Evolutionary conservation across 2,113 vertebrate genomes (phyloP), one percentile per base, ranked within the genome.

Genomic region (Rousettus leschenaultii): DNA sequence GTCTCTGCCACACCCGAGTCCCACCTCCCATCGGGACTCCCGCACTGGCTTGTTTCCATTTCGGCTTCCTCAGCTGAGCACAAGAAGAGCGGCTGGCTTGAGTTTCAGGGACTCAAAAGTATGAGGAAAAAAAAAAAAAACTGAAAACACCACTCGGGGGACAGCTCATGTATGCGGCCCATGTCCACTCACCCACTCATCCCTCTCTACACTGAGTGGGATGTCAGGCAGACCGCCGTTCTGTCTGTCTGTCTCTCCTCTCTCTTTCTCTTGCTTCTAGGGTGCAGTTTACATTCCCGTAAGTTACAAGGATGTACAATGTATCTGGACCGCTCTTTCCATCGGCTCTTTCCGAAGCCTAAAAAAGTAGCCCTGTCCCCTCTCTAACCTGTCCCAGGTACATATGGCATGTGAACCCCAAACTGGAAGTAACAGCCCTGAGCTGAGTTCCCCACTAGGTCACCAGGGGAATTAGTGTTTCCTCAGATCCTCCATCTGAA

Each of bases 191-290:
- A 7, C 38, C 5, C 55, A 40, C 40, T 40, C 40, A 40, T 40
- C 40, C 40, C 40, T 4, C 40, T 0, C 8, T 6, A 35, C 0
- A 0, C 74, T 15, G 43, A 53, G 35, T 0, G 5, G 86, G 8
- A 5, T 3, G 35, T 18, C 14, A 43, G 68, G 68, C 51, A 38
- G 74, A 16, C 6, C 7, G 10, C 11, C 33, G 1, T 71, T 68
- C 48, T 55, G 61, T 45, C 51, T 70, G 7, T 92, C 45, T 40
- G 2, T 6, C n/a, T 63, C 5, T 65, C 3, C 83, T 70, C 22
- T 59, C 57, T 59, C 57, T 59, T 26, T 59, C 57, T 59, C 22
- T 22, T 11, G 22, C 24, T 6, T 26, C 24, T 59, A 4, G 57
- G 24, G 24, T 59, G 57, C 4, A 8, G 11, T 40, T 92, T 71